A percentile compares a stretch with the other conserved stretches of the same genome.
These are phyloP conservation scores for Leptocoma aspasia DNA, from an alignment of 2,113 vertebrate genomes.

Conservation along the genomic window DNA sequence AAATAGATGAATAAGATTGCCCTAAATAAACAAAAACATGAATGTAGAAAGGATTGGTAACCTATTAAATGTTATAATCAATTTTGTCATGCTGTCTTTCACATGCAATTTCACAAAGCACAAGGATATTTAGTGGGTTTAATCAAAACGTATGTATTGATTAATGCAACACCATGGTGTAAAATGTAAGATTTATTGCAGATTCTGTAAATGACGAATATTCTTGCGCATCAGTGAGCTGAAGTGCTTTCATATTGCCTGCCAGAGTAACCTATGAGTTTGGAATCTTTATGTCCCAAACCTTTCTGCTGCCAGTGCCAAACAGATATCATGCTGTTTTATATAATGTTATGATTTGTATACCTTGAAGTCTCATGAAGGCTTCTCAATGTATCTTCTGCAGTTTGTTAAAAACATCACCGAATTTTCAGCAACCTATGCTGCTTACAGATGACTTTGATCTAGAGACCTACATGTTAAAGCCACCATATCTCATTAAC, in stretches of 20 bases:
- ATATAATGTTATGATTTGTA: neutral
- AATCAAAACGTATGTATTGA: neutral
- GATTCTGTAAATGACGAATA: neutral
- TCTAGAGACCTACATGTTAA: neutral
- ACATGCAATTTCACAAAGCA: neutral
- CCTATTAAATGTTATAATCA: neutral
- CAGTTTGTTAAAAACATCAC: neutral
- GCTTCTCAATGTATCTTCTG: neutral
- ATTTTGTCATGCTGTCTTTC: neutral
- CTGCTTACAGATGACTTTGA: neutral
- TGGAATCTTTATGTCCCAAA: neutral
- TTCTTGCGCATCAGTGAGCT: neutral
- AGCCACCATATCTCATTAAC: neutral
- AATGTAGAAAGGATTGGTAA: neutral
- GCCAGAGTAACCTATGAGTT: neutral
- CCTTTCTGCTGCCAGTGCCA: neutral
- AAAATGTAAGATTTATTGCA: neutral
- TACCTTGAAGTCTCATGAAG: neutral
- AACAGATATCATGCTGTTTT: neutral
- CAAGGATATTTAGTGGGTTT: neutral
- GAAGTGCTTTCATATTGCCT: neutral
- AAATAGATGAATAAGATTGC: neutral
- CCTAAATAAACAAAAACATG: neutral
- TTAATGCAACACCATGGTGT: neutral
- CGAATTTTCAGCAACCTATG: neutral